Evolutionary conservation across 2,888 invertebrate genomes (phyloP).

Genomic region (Lathronympha strigana): DNA sequence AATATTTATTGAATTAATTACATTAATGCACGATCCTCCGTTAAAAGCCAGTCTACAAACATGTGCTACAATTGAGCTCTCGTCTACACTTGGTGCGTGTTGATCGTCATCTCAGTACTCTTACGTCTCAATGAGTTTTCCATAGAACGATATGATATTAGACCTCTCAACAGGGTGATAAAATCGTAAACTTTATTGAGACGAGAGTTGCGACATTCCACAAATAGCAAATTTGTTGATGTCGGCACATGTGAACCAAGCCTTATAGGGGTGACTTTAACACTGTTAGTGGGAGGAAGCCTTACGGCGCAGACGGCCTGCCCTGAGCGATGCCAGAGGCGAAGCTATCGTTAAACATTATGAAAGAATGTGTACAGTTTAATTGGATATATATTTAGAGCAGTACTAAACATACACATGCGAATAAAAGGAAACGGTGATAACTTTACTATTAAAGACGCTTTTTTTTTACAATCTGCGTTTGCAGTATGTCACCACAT

Average conservation of each 20-base stretch:
- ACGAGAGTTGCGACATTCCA: not conserved
- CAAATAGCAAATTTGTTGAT: slow-evolving; percentile 21
- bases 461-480: too few species aligned
- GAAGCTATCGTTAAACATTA: slow-evolving; percentile 34
- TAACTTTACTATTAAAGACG: not conserved
- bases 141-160: too few species aligned
- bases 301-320: slow-evolving; percentile 49
- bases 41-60: not conserved
- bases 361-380: slow-evolving; percentile 12
- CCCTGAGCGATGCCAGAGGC: slow-evolving; percentile 28
- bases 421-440: not conserved
- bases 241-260: slow-evolving; percentile 40
- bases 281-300: slow-evolving; percentile 60
- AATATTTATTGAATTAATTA: too few species aligned
- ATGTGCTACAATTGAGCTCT: not conserved
- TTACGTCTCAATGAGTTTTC: not conserved
- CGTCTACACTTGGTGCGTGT: not conserved
- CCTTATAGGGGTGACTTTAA: slow-evolving; percentile 50
- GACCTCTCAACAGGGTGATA: too few species aligned
- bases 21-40: too few species aligned
- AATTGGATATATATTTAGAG: not conserved
- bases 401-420: not conserved
- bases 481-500: too few species aligned
- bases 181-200: too few species aligned
- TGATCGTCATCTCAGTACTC: not conserved